Percentiles rank a stretch among this genome's conserved stretches.
Evolutionary conservation across 2,888 invertebrate genomes (phyloP).

Genomic region (Nephrotoma guestfalica): DNA sequence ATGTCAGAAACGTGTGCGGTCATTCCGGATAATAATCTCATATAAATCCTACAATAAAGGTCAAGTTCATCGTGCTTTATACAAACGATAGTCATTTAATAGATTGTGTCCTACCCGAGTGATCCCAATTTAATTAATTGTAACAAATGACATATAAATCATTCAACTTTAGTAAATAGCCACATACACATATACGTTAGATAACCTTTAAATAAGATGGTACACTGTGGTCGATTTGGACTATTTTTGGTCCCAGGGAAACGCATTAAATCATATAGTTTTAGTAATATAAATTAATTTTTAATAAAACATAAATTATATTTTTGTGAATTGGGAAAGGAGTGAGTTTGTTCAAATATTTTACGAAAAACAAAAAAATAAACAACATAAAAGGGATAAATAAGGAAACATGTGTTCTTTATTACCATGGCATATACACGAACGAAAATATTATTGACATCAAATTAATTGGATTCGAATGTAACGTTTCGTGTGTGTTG

Average conservation of each 20-base stretch:
- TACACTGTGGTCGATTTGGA: neutral
- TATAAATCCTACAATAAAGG: neutral
- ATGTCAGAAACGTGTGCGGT: neutral
- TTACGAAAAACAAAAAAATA: neutral
- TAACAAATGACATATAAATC: neutral
- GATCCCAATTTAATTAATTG: neutral
- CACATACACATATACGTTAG: neutral
- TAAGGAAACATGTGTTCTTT: constrained; percentile 2
- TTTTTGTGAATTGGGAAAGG: neutral
- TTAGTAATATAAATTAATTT: neutral
- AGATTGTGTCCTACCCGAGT: neutral
- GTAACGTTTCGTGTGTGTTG: neutral
- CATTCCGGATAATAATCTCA: neutral
- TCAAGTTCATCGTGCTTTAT: neutral
- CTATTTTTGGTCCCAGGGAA: neutral
- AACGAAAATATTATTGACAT: constrained; percentile 2
- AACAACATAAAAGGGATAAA: neutral
- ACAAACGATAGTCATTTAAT: neutral
- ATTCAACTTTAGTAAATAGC: neutral
- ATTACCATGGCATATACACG: neutral
- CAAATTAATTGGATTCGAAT: constrained; percentile 3
- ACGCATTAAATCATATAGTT: neutral
- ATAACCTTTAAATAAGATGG: neutral
- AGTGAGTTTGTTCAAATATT: neutral
- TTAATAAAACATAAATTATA: neutral